Evolutionary conservation across 2,888 invertebrate species (phyloP).

Genomic region (Tetropium fuscum): DNA sequence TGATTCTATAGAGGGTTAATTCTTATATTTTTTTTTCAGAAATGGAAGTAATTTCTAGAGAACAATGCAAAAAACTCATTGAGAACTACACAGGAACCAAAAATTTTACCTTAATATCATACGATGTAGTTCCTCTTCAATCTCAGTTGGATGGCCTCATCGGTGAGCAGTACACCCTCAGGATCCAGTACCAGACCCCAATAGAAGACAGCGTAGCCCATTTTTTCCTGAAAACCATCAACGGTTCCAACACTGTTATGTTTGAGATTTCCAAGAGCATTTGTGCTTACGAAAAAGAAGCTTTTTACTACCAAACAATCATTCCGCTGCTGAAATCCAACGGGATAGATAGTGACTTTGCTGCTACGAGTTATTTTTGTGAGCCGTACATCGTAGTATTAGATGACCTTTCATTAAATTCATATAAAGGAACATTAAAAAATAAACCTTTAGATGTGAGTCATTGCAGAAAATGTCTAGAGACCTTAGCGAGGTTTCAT

Average conservation of each 20-base stretch:
- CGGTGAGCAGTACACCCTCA: constrained; percentile 45
- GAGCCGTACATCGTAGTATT: constrained; percentile 50
- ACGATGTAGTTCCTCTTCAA: constrained; percentile 32
- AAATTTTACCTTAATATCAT: constrained; percentile 25
- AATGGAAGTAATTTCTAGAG: constrained; percentile 33
- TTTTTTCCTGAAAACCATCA: constrained; percentile 52
- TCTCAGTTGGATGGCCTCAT: constrained; percentile 47
- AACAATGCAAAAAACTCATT: constrained; percentile 38
- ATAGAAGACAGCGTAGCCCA: constrained; percentile 21
- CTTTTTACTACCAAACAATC: constrained; percentile 51
- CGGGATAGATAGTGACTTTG: constrained; percentile 48
- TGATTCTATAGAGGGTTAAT: too few species aligned
- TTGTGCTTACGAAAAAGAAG: constrained; percentile 55
- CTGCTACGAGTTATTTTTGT: constrained; percentile 51
- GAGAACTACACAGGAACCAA: constrained; percentile 15
- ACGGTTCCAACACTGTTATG: constrained; percentile 42
- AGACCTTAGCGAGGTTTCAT: constrained; percentile 69
- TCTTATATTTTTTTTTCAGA: constrained; percentile 27
- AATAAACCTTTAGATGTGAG: constrained; percentile 65
- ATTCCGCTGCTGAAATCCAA: constrained; percentile 42
- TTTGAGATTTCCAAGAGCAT: constrained; percentile 43
- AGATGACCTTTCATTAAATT: constrained; percentile 50
- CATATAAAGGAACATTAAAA: constrained; percentile 45
- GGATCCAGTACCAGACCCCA: constrained; percentile 35
- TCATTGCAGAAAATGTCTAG: constrained; percentile 67